Percentiles rank a stretch among this genome's conserved stretches.
These are phyloP conservation scores for Phaonia tiefii DNA, from an alignment of 2,888 invertebrate species.

Conservation along the genomic window DNA sequence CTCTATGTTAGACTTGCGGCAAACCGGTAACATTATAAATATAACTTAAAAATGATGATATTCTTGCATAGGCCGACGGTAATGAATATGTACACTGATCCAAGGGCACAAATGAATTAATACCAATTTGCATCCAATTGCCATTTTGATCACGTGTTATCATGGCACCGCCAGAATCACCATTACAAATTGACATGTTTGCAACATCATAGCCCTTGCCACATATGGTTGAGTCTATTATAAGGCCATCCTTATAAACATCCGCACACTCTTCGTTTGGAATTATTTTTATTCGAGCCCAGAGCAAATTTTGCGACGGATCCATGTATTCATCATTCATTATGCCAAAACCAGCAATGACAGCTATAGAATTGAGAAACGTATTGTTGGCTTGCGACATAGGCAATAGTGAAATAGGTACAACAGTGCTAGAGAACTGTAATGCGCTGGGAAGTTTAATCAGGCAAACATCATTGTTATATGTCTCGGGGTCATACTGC, in stretches of 20 bases:
- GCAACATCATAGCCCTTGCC: slow-evolving; percentile 71
- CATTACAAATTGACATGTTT: slow-evolving; percentile 77
- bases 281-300: slow-evolving; percentile 74
- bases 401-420: slow-evolving; percentile 73
- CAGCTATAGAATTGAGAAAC: slow-evolving; percentile 72
- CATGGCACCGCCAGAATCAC: slow-evolving; percentile 78
- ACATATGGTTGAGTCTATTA: slow-evolving; percentile 74
- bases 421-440: slow-evolving; percentile 70
- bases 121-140: slow-evolving; percentile 75
- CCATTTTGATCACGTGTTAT: slow-evolving; percentile 68
- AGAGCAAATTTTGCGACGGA: slow-evolving; percentile 71
- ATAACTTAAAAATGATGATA: slow-evolving; percentile 74
- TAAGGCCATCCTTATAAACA: slow-evolving; percentile 69
- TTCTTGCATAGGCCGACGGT: slow-evolving; percentile 76
- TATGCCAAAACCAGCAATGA: slow-evolving; percentile 75
- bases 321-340: slow-evolving; percentile 76
- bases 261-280: slow-evolving; percentile 71
- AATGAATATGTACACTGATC: slow-evolving; percentile 74
- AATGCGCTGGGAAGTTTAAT: slow-evolving; percentile 73
- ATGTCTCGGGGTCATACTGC: slow-evolving; percentile 71
- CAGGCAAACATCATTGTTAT: slow-evolving; percentile 77
- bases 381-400: slow-evolving; percentile 62
- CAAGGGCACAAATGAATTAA: slow-evolving; percentile 77
- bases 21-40: slow-evolving; percentile 71
- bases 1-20: slow-evolving; percentile 22